Evolutionary conservation across 2,797 vertebrate species (phyloP), one percentile per base, ranked within the genome.

Genomic region (Danio aesculapii): DNA sequence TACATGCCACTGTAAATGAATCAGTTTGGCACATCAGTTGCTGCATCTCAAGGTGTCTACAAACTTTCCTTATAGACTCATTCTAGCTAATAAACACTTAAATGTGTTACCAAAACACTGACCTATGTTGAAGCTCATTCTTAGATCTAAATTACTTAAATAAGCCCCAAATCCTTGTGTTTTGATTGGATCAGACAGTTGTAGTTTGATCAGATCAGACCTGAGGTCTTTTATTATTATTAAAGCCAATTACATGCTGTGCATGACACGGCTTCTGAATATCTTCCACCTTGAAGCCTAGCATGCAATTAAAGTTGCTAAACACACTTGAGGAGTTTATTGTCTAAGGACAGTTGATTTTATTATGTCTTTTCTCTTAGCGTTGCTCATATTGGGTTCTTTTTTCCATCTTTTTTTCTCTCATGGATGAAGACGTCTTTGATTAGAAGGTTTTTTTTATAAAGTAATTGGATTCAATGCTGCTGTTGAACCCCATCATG

Each of bases 381-480:
- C 52, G 81, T 77, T 85, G 83, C 81, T 84, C 85, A 83, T 83
- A 79, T 73, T 11, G 72, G 57, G 79, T 64, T 81, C 76, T 41
- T 73, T 69, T 81, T 73, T 83, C 63, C 76, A 59, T n/a, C n/a
- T 53, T 69, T 81, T 73, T 83, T 68, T 73, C 59, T 3, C 30
- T 55, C 49, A 21, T 59, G 61, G 52, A 86, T 69, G 64, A 83
- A 83, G 72, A 70, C 58, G 69, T 85, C 77, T 85, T 87, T 85
- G 83, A 82, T 87, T 84, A 83, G 73, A 75, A 83, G 69, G 75
- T 17, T 41, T 79, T 68, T 75, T 85, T 79, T 81, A 55, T 4
- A 1, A 76, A 59, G 79, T 79, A 84, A 85, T 85, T 85, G 76
- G 79, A 75, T 86, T 78, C 62, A 71, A 58, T 85, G 77, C 72